Evolutionary conservation across 2,888 invertebrate species (phyloP), one percentile per base, ranked within the genome.

Genomic region (Leptinotarsa tumamoca): DNA sequence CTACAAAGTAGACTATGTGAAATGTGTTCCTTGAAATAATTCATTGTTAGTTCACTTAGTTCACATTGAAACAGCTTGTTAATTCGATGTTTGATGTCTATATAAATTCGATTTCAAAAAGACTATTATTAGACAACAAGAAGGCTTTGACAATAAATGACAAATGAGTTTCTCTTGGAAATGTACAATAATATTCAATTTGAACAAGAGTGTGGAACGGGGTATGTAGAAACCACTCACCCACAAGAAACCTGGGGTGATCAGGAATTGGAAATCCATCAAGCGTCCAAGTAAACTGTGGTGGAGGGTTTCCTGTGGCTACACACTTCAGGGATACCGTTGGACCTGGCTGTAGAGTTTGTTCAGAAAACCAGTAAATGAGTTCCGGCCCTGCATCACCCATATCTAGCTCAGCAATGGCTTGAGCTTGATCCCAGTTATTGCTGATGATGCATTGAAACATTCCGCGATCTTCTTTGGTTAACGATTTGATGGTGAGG

Each of bases 281-380:
- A 80, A 97, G 90, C 13, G 94, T 92, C 98, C 98, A 98, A 69
- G 93, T 93, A 89, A 98, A 96, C 87, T 95, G 95, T 4, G 98
- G 98, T 69, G 96, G 95, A 10, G 98, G 98, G 89, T 96, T 97
- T 69, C 98, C 98, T 84, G 96, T 94, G n/a, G 97, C 97, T 78
- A 95, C 95, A 89, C 98, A 98, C 89, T 96, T 96, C 81, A 98
- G 91, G 23, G 97, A 96, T 68, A 97, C 95, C 80, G 95, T 94
- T 51, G 96, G 96, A 21, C 97, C 97, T 0, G 96, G 96, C 86
- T 96, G 96, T 77, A 97, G 90, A 14, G 96, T 97, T 89, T 96
- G 96, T 88, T 97, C 96, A 75, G 95, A 94, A 90, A 97, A 97
- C 93, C 95, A 95, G 90, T 96, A 96, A 82, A 95, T 92, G 83